Conservation (phyloP, 2,797 vertebrate species). For the Rhinatrema bivittatum region DNA sequence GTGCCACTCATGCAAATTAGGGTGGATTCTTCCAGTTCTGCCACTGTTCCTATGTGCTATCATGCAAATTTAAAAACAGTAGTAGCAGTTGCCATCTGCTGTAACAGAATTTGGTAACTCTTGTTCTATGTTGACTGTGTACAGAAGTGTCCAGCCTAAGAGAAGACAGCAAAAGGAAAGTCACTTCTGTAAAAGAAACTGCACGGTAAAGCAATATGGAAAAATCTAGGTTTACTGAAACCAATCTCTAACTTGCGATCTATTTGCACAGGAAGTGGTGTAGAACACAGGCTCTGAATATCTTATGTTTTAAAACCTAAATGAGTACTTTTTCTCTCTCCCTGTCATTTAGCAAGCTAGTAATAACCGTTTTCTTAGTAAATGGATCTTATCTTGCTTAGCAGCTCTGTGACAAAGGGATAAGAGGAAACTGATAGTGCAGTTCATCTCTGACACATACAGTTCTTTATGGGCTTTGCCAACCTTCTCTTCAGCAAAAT, state of each 20-base stretch:
- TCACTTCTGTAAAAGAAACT: background rate
- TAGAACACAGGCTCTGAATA: conserved; percentile 13
- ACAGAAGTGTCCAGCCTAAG: background rate
- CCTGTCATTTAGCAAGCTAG: conserved; percentile 9
- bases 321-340: conserved; percentile 17
- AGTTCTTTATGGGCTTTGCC: conserved; percentile 24
- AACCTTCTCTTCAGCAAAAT: conserved; percentile 29
- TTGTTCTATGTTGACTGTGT: too few relatives aligned
- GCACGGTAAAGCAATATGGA: too few relatives aligned
- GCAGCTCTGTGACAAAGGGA: conserved; percentile 55
- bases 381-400: conserved; percentile 67
- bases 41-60: too few relatives aligned
- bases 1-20: too few relatives aligned
- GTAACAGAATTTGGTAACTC: too few relatives aligned
- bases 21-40: too few relatives aligned
- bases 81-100: too few relatives aligned
- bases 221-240: conserved; percentile 1
- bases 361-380: conserved; percentile 41
- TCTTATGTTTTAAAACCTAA: conserved; percentile 4
- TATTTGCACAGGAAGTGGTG: conserved; percentile 4
- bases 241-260: conserved; percentile 8
- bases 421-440: conserved; percentile 49
- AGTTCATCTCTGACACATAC: conserved; percentile 49
- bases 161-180: conserved; percentile 2
- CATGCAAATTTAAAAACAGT: too few relatives aligned